A percentile compares a stretch with the other conserved stretches of the same genome.
phyloP scores from a whole-genome alignment of 2,888 invertebrate genomes.

The Synanthedon andrenaeformis region DNA sequence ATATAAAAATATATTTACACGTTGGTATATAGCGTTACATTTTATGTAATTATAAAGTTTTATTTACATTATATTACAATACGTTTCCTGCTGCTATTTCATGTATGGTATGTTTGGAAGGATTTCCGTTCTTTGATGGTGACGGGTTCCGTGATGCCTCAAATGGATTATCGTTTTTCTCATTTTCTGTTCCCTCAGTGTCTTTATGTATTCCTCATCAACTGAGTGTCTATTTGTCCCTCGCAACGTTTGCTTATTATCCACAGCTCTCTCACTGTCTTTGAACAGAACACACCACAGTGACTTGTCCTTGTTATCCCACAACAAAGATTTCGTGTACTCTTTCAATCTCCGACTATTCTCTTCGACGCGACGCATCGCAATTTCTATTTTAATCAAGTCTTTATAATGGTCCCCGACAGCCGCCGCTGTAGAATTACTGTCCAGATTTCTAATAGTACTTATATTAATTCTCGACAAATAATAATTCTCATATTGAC shows the following conservation, averaged over 20 bases:
- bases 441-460: slow-evolving; percentile 33
- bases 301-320: slow-evolving; percentile 66
- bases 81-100: slow-evolving; percentile 30
- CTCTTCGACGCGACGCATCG: slow-evolving; percentile 65
- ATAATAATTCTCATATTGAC: slow-evolving; percentile 68
- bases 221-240: slow-evolving; percentile 36
- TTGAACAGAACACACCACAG: slow-evolving; percentile 67
- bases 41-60: neutral
- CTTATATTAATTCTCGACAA: slow-evolving; percentile 69
- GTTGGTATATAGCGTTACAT: slow-evolving; percentile 9
- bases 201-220: slow-evolving; percentile 51
- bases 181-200: slow-evolving; percentile 54
- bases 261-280: slow-evolving; percentile 42
- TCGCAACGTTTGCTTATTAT: slow-evolving; percentile 24
- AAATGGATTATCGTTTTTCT: slow-evolving; percentile 54
- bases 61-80: slow-evolving; percentile 26
- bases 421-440: slow-evolving; percentile 36
- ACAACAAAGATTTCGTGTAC: slow-evolving; percentile 61
- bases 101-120: slow-evolving; percentile 51
- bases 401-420: slow-evolving; percentile 61
- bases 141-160: slow-evolving; percentile 56
- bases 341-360: slow-evolving; percentile 63
- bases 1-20: slow-evolving; percentile 50
- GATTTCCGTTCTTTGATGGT: slow-evolving; percentile 45
- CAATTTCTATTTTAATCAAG: slow-evolving; percentile 66